Conservation (phyloP, 2,888 invertebrate genomes). For the Eristalis intricaria region DNA sequence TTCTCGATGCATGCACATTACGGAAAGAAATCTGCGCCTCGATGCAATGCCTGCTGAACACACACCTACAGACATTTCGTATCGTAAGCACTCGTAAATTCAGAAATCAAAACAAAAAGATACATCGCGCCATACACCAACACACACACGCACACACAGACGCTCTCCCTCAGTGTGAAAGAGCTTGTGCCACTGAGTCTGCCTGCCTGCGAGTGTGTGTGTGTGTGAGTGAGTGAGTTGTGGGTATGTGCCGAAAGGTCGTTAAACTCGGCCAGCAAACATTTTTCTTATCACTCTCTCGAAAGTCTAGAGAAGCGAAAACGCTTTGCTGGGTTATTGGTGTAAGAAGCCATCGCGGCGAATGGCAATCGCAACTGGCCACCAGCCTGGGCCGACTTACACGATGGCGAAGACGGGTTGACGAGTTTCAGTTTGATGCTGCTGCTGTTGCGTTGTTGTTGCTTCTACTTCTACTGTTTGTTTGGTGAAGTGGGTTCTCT, state of each 20-base stretch:
- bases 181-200: background rate
- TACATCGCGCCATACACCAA: background rate
- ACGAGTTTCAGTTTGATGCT: background rate
- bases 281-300: slow-evolving; percentile 66
- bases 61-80: background rate
- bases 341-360: slow-evolving; percentile 26
- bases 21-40: background rate
- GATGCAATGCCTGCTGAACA: background rate
- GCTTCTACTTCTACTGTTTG: background rate
- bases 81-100: background rate
- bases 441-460: background rate
- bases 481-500: background rate
- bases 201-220: background rate
- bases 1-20: background rate
- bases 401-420: background rate
- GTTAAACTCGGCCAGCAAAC: slow-evolving; percentile 54
- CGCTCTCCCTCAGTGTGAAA: background rate
- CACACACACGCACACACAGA: background rate
- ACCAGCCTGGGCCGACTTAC: background rate
- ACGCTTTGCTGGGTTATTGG: slow-evolving; percentile 55
- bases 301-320: slow-evolving; percentile 69
- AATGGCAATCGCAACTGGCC: background rate
- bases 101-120: background rate
- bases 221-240: background rate
- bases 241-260: slow-evolving; percentile 28